phyloP scores from a whole-genome alignment of 2,113 vertebrate genomes.

The Acrocephalus arundinaceus region DNA sequence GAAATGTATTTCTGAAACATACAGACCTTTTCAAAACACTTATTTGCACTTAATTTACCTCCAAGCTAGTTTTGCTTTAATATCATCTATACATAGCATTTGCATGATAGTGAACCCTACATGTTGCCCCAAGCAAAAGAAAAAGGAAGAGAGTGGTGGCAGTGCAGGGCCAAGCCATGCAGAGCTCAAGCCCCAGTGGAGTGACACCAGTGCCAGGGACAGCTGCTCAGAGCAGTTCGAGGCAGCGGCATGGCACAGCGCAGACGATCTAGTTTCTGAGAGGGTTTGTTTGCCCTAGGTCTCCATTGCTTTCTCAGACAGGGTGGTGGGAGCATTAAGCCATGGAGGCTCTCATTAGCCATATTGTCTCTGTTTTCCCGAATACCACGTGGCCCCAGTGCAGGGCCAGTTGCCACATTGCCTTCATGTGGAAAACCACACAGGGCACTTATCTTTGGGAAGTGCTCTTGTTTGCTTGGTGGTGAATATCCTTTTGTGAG shows the following conservation, averaged over 20 bases:
- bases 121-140: neutral
- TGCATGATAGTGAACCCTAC: accelerated
- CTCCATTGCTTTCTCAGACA: neutral
- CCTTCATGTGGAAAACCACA: neutral
- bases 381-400: accelerated
- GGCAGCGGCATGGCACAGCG: neutral
- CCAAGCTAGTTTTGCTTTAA: neutral
- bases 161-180: neutral
- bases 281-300: neutral
- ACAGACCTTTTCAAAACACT: neutral
- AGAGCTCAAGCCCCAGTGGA: neutral
- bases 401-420: neutral
- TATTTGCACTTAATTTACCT: neutral
- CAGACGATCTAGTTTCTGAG: neutral
- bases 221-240: neutral
- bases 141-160: neutral
- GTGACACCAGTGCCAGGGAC: neutral
- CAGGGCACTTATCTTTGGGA: no score
- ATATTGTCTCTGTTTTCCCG: neutral
- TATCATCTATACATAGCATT: neutral
- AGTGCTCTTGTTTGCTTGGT: neutral
- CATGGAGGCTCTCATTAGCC: neutral
- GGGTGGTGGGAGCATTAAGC: neutral
- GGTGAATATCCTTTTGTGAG: neutral
- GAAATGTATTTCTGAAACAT: neutral